Evolutionary conservation across 2,888 invertebrate genomes (phyloP), one percentile per base, ranked within the genome.

Genomic region (Caradrina kadenii): DNA sequence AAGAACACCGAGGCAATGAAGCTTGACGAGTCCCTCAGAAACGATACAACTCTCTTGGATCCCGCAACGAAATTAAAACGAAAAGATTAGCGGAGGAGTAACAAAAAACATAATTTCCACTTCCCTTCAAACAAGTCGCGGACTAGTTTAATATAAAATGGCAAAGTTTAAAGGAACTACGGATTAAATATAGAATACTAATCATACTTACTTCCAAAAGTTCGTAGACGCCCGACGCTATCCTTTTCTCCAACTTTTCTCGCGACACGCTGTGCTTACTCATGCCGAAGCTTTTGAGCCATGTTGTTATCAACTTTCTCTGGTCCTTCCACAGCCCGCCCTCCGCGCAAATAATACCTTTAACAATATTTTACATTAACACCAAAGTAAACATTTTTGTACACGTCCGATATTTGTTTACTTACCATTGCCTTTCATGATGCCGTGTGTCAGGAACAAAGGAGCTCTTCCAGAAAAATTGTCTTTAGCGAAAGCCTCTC

Each of bases 341-440:
- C 90, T 98, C 97, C 2, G 98, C 97, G 83, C 98, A 98, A 84
- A 98, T 97, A 26, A 99, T 93, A 75, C 98, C 98, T 98, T 68
- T 8, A 83, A 82, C 55, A 54, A 63, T n/a, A 62, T 45, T 52
- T 39, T 13, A 52, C 8, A 56, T 66, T 63, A 76, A 21, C 6
- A 35, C 1, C 19, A 31, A 10, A 42, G 10, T 31, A 11, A 45
- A 50, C 1, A 45, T 31, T 19, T 52, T 45, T 13, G 21, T 19
- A 15, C 7, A 15, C 26, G n/a, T 21, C 19, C 7, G 0, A 54
- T 45, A 55, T 49, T 63, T 49, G 42, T 60, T 54, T 31, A 79
- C 97, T 97, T 92, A 98, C 99, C 99, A 89, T 98, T 97, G 81
- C 98, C 98, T 73, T 97, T 96, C 98, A 98, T 98, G 72, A 98